phyloP scores from a whole-genome alignment of 1,140 invertebrate species.

The Leptinotarsa defecta region DNA sequence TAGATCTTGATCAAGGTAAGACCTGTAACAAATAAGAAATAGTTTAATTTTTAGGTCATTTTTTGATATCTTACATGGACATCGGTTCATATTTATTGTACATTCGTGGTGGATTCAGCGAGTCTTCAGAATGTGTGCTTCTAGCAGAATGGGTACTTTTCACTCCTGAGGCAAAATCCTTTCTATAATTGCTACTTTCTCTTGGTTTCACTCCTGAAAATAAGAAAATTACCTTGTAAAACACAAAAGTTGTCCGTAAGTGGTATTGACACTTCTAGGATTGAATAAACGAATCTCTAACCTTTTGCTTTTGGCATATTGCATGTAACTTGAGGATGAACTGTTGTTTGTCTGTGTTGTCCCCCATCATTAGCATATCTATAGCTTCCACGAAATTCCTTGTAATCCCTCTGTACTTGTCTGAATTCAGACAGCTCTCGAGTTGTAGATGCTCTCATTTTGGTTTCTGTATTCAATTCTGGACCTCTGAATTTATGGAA shows the following conservation, averaged over 20 bases:
- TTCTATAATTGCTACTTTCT: slow-evolving; percentile 47
- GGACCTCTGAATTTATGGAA: slow-evolving; percentile 36
- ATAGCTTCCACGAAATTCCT: slow-evolving; percentile 44
- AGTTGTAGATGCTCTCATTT: slow-evolving; percentile 43
- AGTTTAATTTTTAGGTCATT: background rate
- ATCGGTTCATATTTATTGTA: slow-evolving; percentile 43
- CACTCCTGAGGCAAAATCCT: slow-evolving; percentile 49
- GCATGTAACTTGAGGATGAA: slow-evolving; percentile 52
- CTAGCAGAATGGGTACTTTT: slow-evolving; percentile 39
- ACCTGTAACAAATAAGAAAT: slow-evolving; percentile 1
- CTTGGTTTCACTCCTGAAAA: slow-evolving; percentile 39
- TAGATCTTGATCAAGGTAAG: slow-evolving; percentile 1
- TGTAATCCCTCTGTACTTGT: slow-evolving; percentile 53
- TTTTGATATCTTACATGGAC: slow-evolving; percentile 22
- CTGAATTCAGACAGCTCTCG: slow-evolving; percentile 52
- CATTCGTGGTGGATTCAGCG: slow-evolving; percentile 42
- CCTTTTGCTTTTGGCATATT: slow-evolving; percentile 54
- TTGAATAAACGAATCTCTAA: slow-evolving; percentile 7
- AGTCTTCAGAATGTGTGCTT: slow-evolving; percentile 48
- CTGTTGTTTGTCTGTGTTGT: slow-evolving; percentile 41
- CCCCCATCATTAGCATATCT: slow-evolving; percentile 29
- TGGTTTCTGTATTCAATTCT: slow-evolving; percentile 31
- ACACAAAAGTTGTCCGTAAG: background rate
- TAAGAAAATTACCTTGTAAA: background rate
- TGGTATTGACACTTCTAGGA: background rate